Conservation (phyloP, 2,888 invertebrate genomes). For the Eumerus sabulonum region DNA sequence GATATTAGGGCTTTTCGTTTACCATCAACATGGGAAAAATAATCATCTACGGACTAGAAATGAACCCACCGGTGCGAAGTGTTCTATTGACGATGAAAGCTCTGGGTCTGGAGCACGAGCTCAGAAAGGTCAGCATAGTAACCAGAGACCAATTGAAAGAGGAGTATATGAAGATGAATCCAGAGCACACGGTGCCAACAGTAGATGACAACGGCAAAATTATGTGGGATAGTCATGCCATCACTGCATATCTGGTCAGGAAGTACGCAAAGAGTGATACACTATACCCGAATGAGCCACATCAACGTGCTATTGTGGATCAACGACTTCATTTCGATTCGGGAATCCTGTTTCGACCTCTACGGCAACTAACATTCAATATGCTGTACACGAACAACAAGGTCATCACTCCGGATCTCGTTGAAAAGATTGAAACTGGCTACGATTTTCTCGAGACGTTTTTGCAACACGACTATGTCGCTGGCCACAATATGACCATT, state of each 20-base stretch:
- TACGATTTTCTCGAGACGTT: conserved; percentile 75
- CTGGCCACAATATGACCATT: conserved; percentile 73
- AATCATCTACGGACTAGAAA: conserved; percentile 73
- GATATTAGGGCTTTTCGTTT: no score
- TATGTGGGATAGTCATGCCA: conserved; percentile 77
- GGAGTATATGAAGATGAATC: conserved; percentile 74
- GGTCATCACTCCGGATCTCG: conserved; percentile 70
- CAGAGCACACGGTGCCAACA: conserved; percentile 76
- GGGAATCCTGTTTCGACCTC: conserved; percentile 74
- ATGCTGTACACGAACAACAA: conserved; percentile 68
- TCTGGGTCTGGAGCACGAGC: conserved; percentile 73
- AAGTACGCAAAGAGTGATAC: conserved; percentile 75
- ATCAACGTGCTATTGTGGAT: conserved; percentile 76
- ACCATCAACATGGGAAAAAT: conserved; percentile 38
- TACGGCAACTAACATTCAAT: conserved; percentile 69
- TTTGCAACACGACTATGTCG: conserved; percentile 71
- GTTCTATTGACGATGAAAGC: conserved; percentile 74
- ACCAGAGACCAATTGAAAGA: conserved; percentile 71
- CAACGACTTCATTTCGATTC: conserved; percentile 77
- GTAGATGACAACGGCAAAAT: conserved; percentile 74
- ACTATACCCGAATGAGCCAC: conserved; percentile 75
- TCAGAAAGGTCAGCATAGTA: conserved; percentile 71
- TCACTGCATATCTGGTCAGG: conserved; percentile 74
- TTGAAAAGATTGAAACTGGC: conserved; percentile 72
- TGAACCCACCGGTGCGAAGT: conserved; percentile 75